Percentiles rank a stretch among this genome's conserved stretches.
phyloP scores from a whole-genome alignment of 2,888 invertebrate genomes.

The Pecten maximus region DNA sequence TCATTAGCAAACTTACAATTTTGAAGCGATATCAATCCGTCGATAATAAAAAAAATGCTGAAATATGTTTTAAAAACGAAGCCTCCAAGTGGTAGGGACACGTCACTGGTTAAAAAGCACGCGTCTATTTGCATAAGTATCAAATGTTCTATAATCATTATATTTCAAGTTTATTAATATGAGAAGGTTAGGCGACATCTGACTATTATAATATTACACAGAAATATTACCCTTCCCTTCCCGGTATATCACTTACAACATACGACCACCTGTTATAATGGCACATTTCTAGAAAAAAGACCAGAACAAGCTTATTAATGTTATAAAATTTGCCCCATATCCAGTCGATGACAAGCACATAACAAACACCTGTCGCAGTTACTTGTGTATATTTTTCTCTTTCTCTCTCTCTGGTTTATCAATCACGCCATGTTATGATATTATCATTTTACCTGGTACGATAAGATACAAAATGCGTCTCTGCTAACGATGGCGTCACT shows the following conservation, averaged over 20 bases:
- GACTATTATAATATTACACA: background rate
- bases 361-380: background rate
- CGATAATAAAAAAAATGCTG: background rate
- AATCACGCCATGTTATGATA: background rate
- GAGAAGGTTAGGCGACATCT: background rate
- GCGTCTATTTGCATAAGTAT: background rate
- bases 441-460: slow-evolving; percentile 33
- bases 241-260: background rate
- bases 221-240: background rate
- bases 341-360: background rate
- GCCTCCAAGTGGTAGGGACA: background rate
- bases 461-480: slow-evolving; percentile 11
- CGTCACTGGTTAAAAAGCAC: background rate
- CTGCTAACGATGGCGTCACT: background rate
- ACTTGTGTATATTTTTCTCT: background rate
- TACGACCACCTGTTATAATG: slow-evolving; percentile 6
- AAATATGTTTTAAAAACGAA: background rate
- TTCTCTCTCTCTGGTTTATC: background rate
- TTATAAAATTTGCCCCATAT: background rate
- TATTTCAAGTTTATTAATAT: background rate
- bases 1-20: no score
- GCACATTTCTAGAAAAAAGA: background rate
- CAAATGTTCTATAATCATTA: background rate
- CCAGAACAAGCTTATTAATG: background rate
- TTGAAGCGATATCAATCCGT: no score